These are phyloP conservation scores for Philonicus albiceps DNA, from an alignment of 2,888 invertebrate genomes.

Conservation along the genomic window DNA sequence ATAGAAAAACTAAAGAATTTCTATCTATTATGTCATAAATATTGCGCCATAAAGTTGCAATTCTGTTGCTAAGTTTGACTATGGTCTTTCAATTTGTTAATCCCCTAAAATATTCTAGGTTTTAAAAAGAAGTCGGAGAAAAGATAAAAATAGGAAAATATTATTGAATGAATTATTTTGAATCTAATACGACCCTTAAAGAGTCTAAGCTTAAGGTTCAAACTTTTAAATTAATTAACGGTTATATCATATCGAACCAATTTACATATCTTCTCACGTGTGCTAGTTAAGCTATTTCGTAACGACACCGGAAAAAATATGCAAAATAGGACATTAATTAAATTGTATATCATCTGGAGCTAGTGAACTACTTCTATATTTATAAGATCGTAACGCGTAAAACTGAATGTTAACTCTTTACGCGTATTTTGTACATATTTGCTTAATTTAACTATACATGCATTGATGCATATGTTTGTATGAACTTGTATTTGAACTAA, in stretches of 20 bases:
- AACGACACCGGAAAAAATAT: neutral
- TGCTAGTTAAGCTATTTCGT: neutral
- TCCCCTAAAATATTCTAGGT: neutral
- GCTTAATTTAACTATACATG: neutral
- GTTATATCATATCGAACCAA: neutral
- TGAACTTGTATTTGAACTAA: neutral
- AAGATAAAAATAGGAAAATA: neutral
- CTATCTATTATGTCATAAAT: neutral
- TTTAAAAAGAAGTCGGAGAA: too few relatives aligned
- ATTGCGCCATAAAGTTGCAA: neutral
- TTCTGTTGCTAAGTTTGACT: neutral
- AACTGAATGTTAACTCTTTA: neutral
- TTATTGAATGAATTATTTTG: neutral
- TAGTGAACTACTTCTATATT: neutral
- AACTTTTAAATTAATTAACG: neutral
- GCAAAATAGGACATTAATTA: neutral
- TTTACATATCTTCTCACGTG: neutral
- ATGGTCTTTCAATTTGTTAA: too few relatives aligned
- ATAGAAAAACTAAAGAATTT: neutral
- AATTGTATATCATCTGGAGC: neutral
- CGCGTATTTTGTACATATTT: neutral
- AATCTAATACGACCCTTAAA: neutral
- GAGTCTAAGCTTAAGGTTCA: neutral
- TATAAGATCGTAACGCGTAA: neutral
- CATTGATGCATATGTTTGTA: neutral